phyloP scores from a whole-genome alignment of 2,888 invertebrate species.

The Eupithecia exiguata region DNA sequence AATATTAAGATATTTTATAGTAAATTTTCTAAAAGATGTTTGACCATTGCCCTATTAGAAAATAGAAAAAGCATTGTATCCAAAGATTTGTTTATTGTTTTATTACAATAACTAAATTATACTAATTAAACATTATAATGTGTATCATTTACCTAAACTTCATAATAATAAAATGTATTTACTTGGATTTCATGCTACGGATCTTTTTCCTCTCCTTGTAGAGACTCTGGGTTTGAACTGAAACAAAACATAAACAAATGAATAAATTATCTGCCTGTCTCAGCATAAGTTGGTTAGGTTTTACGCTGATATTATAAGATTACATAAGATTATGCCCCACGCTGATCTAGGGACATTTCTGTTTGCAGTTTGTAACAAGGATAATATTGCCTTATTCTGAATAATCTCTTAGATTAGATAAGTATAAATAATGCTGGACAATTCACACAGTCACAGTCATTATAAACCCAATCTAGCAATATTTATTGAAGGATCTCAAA shows the following conservation, averaged over 20 bases:
- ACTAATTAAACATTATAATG: slow-evolving; percentile 59
- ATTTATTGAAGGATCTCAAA: too few relatives aligned
- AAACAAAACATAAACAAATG: slow-evolving; percentile 59
- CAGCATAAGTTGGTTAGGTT: too few relatives aligned
- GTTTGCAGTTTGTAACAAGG: too few relatives aligned
- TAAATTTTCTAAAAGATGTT: not conserved
- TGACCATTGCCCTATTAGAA: slow-evolving; percentile 40
- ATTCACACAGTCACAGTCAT: too few relatives aligned
- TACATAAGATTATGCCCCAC: too few relatives aligned
- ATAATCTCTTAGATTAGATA: too few relatives aligned
- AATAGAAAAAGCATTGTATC: slow-evolving; percentile 71
- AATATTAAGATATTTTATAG: not conserved
- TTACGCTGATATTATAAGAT: too few relatives aligned
- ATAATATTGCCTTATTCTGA: too few relatives aligned
- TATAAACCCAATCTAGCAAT: too few relatives aligned
- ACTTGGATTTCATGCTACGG: slow-evolving; percentile 84
- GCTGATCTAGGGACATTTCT: too few relatives aligned
- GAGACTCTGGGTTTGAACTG: slow-evolving; percentile 86
- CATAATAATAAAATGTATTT: slow-evolving; percentile 39
- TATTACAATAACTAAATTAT: slow-evolving; percentile 75
- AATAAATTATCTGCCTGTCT: not conserved
- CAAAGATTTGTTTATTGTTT: slow-evolving; percentile 78
- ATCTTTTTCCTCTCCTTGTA: slow-evolving; percentile 89
- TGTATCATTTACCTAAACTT: slow-evolving; percentile 57
- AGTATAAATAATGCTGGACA: too few relatives aligned